Evolutionary conservation across 1,140 invertebrate genomes (phyloP).

Genomic region (Chrysoperla carnea): DNA sequence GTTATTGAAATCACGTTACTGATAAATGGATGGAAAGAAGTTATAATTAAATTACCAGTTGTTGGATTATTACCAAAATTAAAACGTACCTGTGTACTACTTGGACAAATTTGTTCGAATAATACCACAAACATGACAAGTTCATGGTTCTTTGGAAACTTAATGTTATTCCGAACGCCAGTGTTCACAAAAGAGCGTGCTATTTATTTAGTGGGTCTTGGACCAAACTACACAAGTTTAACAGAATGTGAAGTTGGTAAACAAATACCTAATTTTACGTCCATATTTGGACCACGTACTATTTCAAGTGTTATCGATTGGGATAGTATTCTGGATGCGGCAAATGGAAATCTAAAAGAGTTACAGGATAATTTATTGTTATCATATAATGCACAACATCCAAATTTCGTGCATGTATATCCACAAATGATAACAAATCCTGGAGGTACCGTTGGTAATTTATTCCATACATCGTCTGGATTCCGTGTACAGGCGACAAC

Average conservation of each 20-base stretch:
- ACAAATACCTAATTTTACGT: conserved; percentile 25
- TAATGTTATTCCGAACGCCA: conserved; percentile 30
- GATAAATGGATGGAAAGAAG: conserved; percentile 30
- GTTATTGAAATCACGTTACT: conserved; percentile 34
- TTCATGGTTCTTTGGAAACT: conserved; percentile 30
- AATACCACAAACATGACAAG: conserved; percentile 4
- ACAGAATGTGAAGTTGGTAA: conserved; percentile 28
- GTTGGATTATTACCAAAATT: conserved; percentile 28
- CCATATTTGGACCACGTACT: conserved; percentile 23
- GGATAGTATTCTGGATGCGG: conserved; percentile 24
- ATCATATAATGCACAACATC: conserved; percentile 35
- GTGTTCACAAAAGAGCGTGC: conserved; percentile 29
- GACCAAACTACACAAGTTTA: conserved; percentile 30
- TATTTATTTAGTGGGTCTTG: conserved; percentile 26
- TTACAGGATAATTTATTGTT: conserved; percentile 38
- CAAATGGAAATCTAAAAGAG: conserved; percentile 24
- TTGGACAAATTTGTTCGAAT: conserved; percentile 26
- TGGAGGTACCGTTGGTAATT: conserved; percentile 21
- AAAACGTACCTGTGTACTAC: conserved; percentile 26
- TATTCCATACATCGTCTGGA: not conserved
- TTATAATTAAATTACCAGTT: conserved; percentile 26
- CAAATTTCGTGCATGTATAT: conserved; percentile 33
- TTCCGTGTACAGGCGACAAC: not conserved
- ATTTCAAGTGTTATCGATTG: conserved; percentile 22
- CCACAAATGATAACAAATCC: conserved; percentile 33